phyloP scores from a whole-genome alignment of 2,797 vertebrate genomes.

The Sebastes oblongus region DNA sequence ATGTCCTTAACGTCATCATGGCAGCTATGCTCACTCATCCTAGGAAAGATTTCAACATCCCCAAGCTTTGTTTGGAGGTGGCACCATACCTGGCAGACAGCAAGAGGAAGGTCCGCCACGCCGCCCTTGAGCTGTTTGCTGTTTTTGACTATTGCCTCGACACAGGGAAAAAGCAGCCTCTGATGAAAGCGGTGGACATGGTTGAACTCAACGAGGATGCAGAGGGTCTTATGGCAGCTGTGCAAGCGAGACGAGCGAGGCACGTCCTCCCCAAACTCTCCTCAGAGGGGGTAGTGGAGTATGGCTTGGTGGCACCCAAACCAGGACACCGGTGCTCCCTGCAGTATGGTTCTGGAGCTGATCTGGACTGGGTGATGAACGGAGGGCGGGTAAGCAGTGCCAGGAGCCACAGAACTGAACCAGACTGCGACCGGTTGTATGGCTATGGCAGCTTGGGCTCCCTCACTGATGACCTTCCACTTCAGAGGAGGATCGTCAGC shows the following conservation, averaged over 20 bases:
- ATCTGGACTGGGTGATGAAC: constrained; percentile 90
- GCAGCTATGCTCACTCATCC: constrained; percentile 86
- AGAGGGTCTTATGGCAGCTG: constrained; percentile 86
- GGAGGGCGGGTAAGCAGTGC: constrained; percentile 85
- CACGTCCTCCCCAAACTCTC: constrained; percentile 84
- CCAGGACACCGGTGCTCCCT: constrained; percentile 70
- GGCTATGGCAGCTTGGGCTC: constrained; percentile 77
- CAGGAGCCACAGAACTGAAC: constrained; percentile 77
- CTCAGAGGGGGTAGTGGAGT: constrained; percentile 84
- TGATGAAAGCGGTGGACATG: constrained; percentile 87
- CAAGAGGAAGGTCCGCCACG: constrained; percentile 88
- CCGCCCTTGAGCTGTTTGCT: constrained; percentile 89
- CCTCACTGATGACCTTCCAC: constrained; percentile 52
- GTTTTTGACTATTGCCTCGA: constrained; percentile 85
- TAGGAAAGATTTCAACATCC: constrained; percentile 85
- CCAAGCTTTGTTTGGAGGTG: constrained; percentile 83
- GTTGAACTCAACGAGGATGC: constrained; percentile 86
- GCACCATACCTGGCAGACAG: constrained; percentile 87
- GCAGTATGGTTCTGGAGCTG: constrained; percentile 79
- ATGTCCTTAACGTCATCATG: constrained; percentile 87
- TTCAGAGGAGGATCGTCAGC: constrained; percentile 87
- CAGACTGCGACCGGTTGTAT: constrained; percentile 61
- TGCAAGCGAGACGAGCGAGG: constrained; percentile 88
- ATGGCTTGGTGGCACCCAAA: constrained; percentile 83
- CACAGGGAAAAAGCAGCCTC: constrained; percentile 78